These are phyloP conservation scores for Macquaria ambigua DNA, from an alignment of 2,113 vertebrate genomes.

Conservation along the genomic window DNA sequence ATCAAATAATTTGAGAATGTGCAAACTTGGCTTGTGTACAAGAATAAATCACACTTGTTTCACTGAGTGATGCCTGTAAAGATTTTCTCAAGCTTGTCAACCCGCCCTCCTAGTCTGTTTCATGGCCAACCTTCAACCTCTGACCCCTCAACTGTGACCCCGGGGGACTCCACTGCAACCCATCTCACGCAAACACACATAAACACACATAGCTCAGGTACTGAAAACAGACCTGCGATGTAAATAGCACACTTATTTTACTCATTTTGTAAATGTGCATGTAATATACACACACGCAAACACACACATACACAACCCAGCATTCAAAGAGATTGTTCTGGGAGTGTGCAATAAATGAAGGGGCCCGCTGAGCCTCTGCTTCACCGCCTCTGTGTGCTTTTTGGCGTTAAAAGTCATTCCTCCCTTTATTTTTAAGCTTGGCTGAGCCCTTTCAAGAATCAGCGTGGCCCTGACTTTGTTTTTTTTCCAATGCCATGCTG, in stretches of 20 bases:
- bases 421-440: conserved; percentile 68
- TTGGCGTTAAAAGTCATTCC: conserved; percentile 66
- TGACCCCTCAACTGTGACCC: conserved; percentile 56
- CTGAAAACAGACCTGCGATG: conserved; percentile 8
- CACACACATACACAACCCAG: conserved; percentile 5
- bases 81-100: conserved; percentile 79
- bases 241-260: conserved; percentile 1
- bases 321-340: conserved; percentile 20
- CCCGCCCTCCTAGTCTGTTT: conserved; percentile 57
- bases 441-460: conserved; percentile 61
- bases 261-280: conserved; percentile 7
- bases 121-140: conserved; percentile 72
- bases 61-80: conserved; percentile 17
- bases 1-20: conserved; percentile 6
- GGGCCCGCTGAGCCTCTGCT: conserved; percentile 45
- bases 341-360: conserved; percentile 50
- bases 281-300: not conserved
- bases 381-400: conserved; percentile 38
- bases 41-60: conserved; percentile 41
- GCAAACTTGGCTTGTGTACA: not conserved
- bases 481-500: conserved; percentile 10
- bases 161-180: conserved; percentile 17
- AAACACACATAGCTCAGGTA: conserved; percentile 7
- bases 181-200: conserved; percentile 25
- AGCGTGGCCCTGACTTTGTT: conserved; percentile 52